Evolutionary conservation across 92 coral and sea anemone species (phyloP).

Genomic region (Epizoanthus illoricatus): DNA sequence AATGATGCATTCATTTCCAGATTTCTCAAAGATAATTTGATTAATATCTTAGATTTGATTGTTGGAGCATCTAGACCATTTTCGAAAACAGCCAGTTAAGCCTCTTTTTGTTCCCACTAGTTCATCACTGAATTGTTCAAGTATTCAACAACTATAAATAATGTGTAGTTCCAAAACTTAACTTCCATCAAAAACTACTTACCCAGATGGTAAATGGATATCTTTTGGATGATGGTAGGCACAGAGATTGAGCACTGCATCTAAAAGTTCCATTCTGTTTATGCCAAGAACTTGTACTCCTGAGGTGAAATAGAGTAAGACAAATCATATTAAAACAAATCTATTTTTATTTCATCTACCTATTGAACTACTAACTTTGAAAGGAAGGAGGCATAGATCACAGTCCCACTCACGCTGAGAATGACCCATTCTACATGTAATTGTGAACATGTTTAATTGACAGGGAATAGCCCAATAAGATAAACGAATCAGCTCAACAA

Average conservation of each 20-base stretch:
- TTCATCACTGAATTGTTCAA: no score
- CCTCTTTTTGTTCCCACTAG: no score
- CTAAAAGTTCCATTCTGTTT: conserved; percentile 83
- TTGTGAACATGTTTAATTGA: neutral
- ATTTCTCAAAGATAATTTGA: no score
- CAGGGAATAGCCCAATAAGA: no score
- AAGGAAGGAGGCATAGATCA: neutral
- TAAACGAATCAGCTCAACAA: no score
- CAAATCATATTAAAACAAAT: neutral
- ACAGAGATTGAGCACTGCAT: conserved; percentile 97
- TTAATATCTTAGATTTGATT: no score
- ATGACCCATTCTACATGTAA: neutral
- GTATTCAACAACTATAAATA: neutral
- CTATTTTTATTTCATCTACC: neutral
- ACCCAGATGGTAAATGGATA: conserved; percentile 90
- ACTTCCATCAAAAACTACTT: conserved; percentile 11
- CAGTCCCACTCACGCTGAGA: neutral
- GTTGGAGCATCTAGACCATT: no score
- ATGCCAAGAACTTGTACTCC: conserved; percentile 82
- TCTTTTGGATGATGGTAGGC: conserved; percentile 97
- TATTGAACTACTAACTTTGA: no score
- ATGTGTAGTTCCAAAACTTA: neutral
- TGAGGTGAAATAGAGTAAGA: conserved; percentile 14
- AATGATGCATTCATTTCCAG: no score
- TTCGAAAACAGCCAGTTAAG: no score